These are phyloP conservation scores for Drosophila helvetica DNA, from an alignment of 2,888 invertebrate genomes.

Conservation along the genomic window DNA sequence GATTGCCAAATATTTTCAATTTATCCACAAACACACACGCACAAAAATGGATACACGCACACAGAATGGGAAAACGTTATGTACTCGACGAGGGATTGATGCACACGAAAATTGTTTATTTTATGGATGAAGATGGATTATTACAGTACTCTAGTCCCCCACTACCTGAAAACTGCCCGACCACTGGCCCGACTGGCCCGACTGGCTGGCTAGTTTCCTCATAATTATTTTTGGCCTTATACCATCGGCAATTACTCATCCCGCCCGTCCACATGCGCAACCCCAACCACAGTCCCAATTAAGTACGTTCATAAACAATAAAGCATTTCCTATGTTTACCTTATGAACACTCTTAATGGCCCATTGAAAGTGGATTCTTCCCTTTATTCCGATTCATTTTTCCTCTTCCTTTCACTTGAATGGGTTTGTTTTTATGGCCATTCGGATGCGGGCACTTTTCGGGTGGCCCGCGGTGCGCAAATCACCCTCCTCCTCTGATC, in stretches of 20 bases:
- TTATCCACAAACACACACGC: constrained; percentile 1
- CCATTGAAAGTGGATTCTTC: constrained; percentile 27
- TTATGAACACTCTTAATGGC: constrained; percentile 72
- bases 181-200: neutral
- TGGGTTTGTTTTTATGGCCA: constrained; percentile 60
- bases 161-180: neutral
- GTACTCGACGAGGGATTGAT: constrained; percentile 71
- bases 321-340: constrained; percentile 69
- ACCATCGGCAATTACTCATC: constrained; percentile 69
- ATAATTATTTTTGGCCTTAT: constrained; percentile 36
- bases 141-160: constrained; percentile 6
- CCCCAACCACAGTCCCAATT: constrained; percentile 46
- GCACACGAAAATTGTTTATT: constrained; percentile 67
- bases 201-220: constrained; percentile 39
- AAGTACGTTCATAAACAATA: constrained; percentile 75
- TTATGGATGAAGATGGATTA: constrained; percentile 79
- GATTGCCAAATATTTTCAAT: constrained; percentile 68
- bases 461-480: constrained; percentile 49
- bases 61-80: constrained; percentile 42
- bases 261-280: constrained; percentile 11
- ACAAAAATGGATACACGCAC: neutral
- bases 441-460: constrained; percentile 56
- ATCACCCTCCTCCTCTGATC: neutral
- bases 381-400: neutral
- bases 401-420: constrained; percentile 50